These are phyloP conservation scores for Parapristionchus giblindavisi DNA, from an alignment of 2,888 invertebrate genomes.

Conservation along the genomic window DNA sequence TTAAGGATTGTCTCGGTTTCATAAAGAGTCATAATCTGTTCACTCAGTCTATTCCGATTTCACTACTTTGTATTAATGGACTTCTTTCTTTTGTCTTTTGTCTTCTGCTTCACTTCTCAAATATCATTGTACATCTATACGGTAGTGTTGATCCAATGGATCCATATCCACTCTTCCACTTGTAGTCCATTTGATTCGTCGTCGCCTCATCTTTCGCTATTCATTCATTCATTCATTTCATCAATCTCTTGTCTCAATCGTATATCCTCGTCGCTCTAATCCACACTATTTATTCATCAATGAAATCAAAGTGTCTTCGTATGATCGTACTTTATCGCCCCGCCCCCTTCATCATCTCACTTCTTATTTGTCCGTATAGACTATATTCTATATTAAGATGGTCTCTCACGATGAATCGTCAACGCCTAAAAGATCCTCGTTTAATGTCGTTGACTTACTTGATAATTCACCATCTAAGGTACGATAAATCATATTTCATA, in stretches of 20 bases:
- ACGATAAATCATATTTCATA: not conserved
- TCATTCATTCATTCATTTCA: not conserved
- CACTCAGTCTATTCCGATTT: not conserved
- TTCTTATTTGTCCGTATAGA: not conserved
- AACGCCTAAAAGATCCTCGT: conserved; percentile 24
- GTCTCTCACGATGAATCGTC: conserved; percentile 19
- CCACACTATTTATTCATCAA: not conserved
- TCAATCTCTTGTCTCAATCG: conserved; percentile 11
- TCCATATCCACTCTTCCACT: too few relatives aligned
- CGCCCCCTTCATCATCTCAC: not conserved
- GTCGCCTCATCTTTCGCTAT: not conserved
- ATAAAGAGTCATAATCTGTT: not conserved
- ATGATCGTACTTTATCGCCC: not conserved
- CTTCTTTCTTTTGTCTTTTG: not conserved
- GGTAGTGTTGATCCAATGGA: too few relatives aligned
- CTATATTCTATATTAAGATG: conserved; percentile 16
- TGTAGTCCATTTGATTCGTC: too few relatives aligned
- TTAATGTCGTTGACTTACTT: conserved; percentile 7
- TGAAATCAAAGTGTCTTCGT: not conserved
- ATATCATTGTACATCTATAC: not conserved
- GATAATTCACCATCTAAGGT: not conserved
- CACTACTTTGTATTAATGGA: not conserved
- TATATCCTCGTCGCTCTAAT: not conserved
- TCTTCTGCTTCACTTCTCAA: not conserved
- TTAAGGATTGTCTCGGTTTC: not conserved